Evolutionary conservation across 2,113 vertebrate genomes (phyloP), one percentile per base, ranked within the genome.

Genomic region (Elephas maximus): DNA sequence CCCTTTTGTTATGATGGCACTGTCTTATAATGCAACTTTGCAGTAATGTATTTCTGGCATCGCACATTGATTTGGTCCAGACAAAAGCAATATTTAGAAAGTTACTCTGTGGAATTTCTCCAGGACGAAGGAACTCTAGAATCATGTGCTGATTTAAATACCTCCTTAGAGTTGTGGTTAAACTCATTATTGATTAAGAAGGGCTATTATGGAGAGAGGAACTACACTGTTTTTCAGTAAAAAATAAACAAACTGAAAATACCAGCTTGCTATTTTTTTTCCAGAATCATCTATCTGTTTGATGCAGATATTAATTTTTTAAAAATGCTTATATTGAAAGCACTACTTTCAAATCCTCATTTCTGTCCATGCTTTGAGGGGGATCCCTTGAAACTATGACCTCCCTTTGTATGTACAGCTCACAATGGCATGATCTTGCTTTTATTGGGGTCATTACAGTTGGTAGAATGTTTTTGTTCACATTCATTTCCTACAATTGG

Each of bases 21-120:
- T 98, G 98, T 98, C 98, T 98, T 97, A 95, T 97, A 98, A 97
- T 97, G 97, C 97, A 98, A 94, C 91, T 97, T 97, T 98, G 91
- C 97, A 98, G 98, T 98, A 98, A 98, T 98, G 96, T 98, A 97
- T 98, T 98, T 98, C 96, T 97, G 98, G 98, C 96, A 97, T 97
- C 96, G 97, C 96, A 95, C 97, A 97, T 98, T 98, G 98, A 98
- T 98, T 98, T 98, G 98, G 96, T 96, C 98, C 98, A 98, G 98
- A 98, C 98, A 98, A 98, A 98, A 98, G 98, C 96, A 98, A 98
- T 98, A 98, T 98, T 98, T 98, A 98, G 97, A 96, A 98, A 98
- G 97, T 96, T 97, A 96, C 81, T 97, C 97, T 95, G 98, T 98
- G 97, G 93, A 93, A 95, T 97, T 96, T 98, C 97, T 98, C 96